Evolutionary conservation across 2,797 vertebrate species (phyloP).

Genomic region (Phrynocephalus vlangalii): DNA sequence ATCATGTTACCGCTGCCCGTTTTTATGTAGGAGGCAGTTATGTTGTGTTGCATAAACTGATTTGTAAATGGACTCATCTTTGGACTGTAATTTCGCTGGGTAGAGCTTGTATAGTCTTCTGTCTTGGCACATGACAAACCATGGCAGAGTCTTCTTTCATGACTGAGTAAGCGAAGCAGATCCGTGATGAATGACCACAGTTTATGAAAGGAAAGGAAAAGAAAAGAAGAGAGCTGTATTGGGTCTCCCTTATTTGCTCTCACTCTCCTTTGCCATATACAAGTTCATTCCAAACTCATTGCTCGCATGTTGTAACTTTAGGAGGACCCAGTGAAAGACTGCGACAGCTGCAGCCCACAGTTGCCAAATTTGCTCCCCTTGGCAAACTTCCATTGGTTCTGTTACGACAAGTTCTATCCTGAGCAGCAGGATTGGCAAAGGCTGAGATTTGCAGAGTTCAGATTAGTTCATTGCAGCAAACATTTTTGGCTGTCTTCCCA

Average conservation of each 20-base stretch:
- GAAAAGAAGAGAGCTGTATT: slow-evolving; percentile 9
- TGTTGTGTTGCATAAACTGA: slow-evolving; percentile 22
- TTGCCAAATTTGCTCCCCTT: slow-evolving; percentile 54
- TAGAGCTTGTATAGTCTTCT: background rate
- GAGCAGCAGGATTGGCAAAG: slow-evolving; percentile 11
- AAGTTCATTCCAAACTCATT: slow-evolving; percentile 40
- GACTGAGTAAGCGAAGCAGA: background rate
- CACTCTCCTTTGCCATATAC: slow-evolving; percentile 6
- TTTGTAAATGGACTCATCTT: slow-evolving; percentile 15
- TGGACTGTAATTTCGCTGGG: background rate
- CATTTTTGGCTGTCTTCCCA: slow-evolving; percentile 45
- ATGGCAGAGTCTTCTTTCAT: background rate
- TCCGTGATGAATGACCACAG: background rate
- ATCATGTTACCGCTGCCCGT: slow-evolving; percentile 12
- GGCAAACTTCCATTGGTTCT: slow-evolving; percentile 46
- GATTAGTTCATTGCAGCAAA: slow-evolving; percentile 63
- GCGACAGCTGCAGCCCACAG: slow-evolving; percentile 41
- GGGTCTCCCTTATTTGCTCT: slow-evolving; percentile 10
- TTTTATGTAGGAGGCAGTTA: slow-evolving; percentile 21
- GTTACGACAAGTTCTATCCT: slow-evolving; percentile 48
- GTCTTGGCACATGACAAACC: background rate
- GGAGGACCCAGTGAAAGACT: slow-evolving; percentile 39
- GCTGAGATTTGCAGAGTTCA: slow-evolving; percentile 51
- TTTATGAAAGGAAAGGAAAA: slow-evolving; percentile 4
- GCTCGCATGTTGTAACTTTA: slow-evolving; percentile 28